Evolutionary conservation across 2,113 vertebrate genomes (phyloP), one percentile per base, ranked within the genome.

Genomic region (Charina bottae): DNA sequence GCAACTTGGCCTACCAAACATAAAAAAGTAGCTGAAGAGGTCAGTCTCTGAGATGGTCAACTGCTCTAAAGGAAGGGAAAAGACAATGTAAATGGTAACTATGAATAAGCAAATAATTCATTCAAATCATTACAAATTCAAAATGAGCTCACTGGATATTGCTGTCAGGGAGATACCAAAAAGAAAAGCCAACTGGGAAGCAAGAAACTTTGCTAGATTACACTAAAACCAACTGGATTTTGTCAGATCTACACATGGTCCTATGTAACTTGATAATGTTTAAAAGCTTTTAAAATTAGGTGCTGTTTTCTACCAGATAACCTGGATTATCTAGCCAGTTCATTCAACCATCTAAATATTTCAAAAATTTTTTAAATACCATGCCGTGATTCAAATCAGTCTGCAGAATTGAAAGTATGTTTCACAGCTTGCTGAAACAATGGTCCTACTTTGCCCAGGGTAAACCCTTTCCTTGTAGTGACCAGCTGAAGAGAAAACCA

Each of bases 211-310:
- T 46, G 59, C 12, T 49, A 68, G 59, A n/a, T n/a, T 33, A 86
- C 10, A 26, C 68, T 85, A 86, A 62, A 68, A 53, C 42, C 42
- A 84, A 37, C 37, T 42, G 68, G 0, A 19, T 84, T 17, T 83
- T 90, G 23, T 46, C 90, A 94, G 88, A 37, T 13, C 88, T 93
- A 92, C 93, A 92, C 94, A 94, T 84, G 84, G 89, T 87, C 93
- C 88, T 96, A 96, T 96, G 95, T 93, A 95, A 94, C 94, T 96
- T 90, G 93, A 95, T 97, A 96, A 96, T 89, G 95, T 97, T 94
- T 94, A 96, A 97, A 11, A 97, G 96, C 93, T 92, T 96, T 96
- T 95, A 96, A 94, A 97, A 95, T 33, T 53, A 86, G 90, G 95
- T 87, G 89, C 90, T 91, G 93, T 0, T 0, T 87, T 95, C 91